A percentile compares a stretch with the other conserved stretches of the same genome.
These are phyloP conservation scores for Eudasyphora cyanicolor DNA, from an alignment of 2,888 invertebrate species.

Conservation along the genomic window DNA sequence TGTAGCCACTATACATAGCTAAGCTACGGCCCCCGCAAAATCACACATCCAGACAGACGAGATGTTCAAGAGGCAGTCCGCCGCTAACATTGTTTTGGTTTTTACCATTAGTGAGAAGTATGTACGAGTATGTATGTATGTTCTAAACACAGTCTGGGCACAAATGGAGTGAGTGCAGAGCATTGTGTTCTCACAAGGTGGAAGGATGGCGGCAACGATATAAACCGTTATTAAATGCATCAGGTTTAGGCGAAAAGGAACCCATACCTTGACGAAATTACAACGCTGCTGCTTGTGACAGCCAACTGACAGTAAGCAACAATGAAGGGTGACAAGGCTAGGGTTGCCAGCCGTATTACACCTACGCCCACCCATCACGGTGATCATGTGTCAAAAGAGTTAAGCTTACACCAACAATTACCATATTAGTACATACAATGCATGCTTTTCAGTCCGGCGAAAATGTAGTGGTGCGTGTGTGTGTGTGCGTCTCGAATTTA, in stretches of 20 bases:
- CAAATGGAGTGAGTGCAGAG: background rate
- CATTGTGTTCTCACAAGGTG: constrained; percentile 20
- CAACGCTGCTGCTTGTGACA: constrained; percentile 45
- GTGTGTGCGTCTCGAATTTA: constrained; percentile 11
- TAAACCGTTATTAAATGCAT: constrained; percentile 56
- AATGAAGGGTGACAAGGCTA: background rate
- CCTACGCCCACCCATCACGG: constrained; percentile 45
- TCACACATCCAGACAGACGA: background rate
- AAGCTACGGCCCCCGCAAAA: constrained; percentile 3
- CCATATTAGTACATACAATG: constrained; percentile 48
- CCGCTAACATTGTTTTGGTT: background rate
- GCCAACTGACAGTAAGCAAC: constrained; percentile 26
- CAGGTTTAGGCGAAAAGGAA: constrained; percentile 34
- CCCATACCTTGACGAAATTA: constrained; percentile 18
- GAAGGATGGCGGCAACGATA: constrained; percentile 17
- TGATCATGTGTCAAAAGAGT: constrained; percentile 58
- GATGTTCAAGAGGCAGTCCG: background rate
- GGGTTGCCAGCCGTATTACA: constrained; percentile 22
- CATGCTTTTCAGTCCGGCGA: background rate
- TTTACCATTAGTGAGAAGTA: background rate
- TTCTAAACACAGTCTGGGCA: background rate
- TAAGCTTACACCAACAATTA: constrained; percentile 66
- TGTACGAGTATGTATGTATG: too few relatives aligned
- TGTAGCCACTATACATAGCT: background rate
- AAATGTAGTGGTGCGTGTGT: background rate